A percentile compares a stretch with the other conserved stretches of the same genome.
Conservation (phyloP, 2,113 vertebrate genomes). For the Hassar affinis region DNA sequence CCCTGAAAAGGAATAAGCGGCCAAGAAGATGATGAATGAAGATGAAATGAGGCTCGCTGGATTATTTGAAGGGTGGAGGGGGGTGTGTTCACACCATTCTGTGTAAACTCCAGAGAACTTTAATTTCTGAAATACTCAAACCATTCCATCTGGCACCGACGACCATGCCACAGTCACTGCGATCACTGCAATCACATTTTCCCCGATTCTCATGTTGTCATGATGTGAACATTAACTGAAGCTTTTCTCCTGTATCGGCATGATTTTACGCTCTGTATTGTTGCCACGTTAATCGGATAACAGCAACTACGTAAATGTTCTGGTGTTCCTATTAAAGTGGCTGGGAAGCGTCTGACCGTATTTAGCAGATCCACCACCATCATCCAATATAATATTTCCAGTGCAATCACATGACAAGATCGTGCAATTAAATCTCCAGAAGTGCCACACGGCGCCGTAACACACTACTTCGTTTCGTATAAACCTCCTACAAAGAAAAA, state of each 20-base stretch:
- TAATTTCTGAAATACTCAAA: too few relatives aligned
- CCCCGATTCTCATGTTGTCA: too few relatives aligned
- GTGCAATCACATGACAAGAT: not conserved
- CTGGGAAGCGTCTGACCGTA: not conserved
- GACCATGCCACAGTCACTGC: too few relatives aligned
- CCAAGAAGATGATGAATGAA: too few relatives aligned
- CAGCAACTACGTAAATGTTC: not conserved
- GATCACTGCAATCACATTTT: too few relatives aligned
- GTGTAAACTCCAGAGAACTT: not conserved
- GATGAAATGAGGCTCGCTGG: too few relatives aligned
- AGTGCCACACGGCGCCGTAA: not conserved
- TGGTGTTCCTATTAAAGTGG: conserved; percentile 4
- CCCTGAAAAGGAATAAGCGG: too few relatives aligned
- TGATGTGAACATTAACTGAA: not conserved
- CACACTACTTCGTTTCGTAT: not conserved
- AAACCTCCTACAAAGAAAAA: not conserved
- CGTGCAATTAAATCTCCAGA: not conserved
- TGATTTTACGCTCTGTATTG: not conserved
- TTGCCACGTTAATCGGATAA: not conserved
- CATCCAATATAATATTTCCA: not conserved
- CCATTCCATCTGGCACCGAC: too few relatives aligned
- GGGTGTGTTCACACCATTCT: too few relatives aligned
- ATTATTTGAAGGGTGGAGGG: too few relatives aligned
- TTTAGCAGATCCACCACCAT: not conserved
- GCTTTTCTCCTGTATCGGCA: not conserved